Base-by-base conservation (phyloP, 1,140 invertebrate genomes). In the Himalopsyche phryganea region DNA sequence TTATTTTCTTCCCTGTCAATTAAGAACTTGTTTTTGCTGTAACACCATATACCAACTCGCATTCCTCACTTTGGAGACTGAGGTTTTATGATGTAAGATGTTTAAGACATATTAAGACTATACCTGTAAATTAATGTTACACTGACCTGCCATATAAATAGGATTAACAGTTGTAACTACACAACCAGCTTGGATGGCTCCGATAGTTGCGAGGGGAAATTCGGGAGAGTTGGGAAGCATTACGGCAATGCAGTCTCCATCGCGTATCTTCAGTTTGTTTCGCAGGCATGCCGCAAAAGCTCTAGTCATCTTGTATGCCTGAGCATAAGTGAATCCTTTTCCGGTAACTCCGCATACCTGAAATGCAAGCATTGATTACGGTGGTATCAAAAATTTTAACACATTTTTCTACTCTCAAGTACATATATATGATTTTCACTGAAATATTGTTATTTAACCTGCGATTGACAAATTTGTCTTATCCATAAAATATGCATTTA, bases 161-260 rank as follows among this genome's bases (percentile, higher is more conserved):
- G 90, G 89, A 77, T 94, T 95, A 0, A 90, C 76, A 0, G 90
- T 86, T 6, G 90, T 91, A 5, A 88, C 80, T 6, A 85, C 66
- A 0, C 87, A 76, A 0, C 90, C 91, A 15, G 86, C 84, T 61
- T 85, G 80, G 1, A 88, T 67, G 44, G 80, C 79, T 1, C 88
- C 91, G 28, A 90, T 67, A 11, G 83, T 67, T 1, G 83, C 78
- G 4, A 90, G 80, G 0, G 84, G 73, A 68, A 81, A 89, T 69
- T 94, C 90, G 0, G 90, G 89, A n/a, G 83, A 69, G 72, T 94
- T 95, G 1, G 87, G 84, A 50, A 89, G 65, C 58, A 89, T 79
- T 4, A 93, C 52, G 6, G 84, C 85, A 1, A 93, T 64, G 0
- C 85, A 79, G 65, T 93, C 88, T 1, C 87, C 85, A 36, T 84